phyloP scores from a whole-genome alignment of 2,797 vertebrate genomes.

The Sparus aurata region DNA sequence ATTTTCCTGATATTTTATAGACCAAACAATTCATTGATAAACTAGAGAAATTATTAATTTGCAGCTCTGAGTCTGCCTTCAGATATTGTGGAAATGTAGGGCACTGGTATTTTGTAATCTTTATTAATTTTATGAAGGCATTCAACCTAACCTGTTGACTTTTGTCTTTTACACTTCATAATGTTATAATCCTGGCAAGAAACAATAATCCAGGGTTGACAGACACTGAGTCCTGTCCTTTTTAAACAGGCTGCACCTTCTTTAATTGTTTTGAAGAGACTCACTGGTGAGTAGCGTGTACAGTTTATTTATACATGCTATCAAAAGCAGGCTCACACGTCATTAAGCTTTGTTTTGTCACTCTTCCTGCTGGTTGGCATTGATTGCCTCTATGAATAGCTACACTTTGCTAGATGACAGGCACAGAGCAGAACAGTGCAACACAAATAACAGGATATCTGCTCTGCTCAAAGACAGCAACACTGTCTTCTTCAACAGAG shows the following conservation, averaged over 20 bases:
- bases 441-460: conserved; percentile 32
- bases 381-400: conserved; percentile 71
- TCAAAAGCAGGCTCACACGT: conserved; percentile 57
- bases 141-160: not conserved
- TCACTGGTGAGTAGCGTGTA: conserved; percentile 36
- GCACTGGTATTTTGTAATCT: not conserved
- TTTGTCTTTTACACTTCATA: not conserved
- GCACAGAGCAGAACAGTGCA: conserved; percentile 30
- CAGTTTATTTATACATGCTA: conserved; percentile 58
- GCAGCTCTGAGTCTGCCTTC: not conserved
- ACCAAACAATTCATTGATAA: not conserved
- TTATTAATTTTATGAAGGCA: not conserved
- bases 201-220: not conserved
- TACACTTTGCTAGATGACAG: conserved; percentile 52
- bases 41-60: not conserved
- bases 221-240: not conserved
- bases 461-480: not conserved
- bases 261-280: conserved; percentile 48
- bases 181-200: not conserved
- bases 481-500: not conserved
- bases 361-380: conserved; percentile 53
- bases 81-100: not conserved
- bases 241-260: not conserved
- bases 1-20: not conserved
- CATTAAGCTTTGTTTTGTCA: conserved; percentile 64